Evolutionary conservation across 2,797 vertebrate species (phyloP), one percentile per base, ranked within the genome.

Genomic region (Phalloptychus januarius): DNA sequence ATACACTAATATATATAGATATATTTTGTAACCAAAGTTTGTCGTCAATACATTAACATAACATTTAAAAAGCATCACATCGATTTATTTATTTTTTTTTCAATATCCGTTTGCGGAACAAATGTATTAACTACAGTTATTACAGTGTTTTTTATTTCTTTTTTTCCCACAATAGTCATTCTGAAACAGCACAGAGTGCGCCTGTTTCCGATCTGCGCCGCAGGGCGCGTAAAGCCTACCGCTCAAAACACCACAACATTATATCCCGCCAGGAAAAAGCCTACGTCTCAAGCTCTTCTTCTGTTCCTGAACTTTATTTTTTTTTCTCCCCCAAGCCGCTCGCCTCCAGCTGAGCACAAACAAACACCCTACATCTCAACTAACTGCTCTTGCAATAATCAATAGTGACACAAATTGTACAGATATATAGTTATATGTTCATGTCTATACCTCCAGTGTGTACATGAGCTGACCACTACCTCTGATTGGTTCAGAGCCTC

Each of bases 41-140:
- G 90, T 92, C 83, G 87, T 90, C 83, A 91, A 91, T 92, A 94
- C 89, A 93, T 93, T 92, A 92, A 94, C 94, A 91, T 92, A 87
- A 96, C 95, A 93, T 91, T 94, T 95, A 93, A 87, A 95, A 95
- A 96, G 95, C 94, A 93, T 90, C 93, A 95, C 95, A 96, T 94
- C 92, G 86, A 94, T 6, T 16, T 48, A 6, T 46, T 2, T 2
- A n/a, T 6, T 88, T 83, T 90, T 90, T 92, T 81, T 87, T 92
- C 86, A 93, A 93, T 93, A 92, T 92, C 85, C 72, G 89, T 92
- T 93, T 91, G 91, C 86, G 87, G 89, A 93, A 93, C 91, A 89
- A 92, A 89, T 88, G 87, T 86, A 85, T 93, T 88, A 90, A 92
- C 93, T 91, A 88, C 90, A 90, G 91, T 90, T 86, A 89, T 87